These are phyloP conservation scores for Chelonia mydas DNA, from an alignment of 2,797 vertebrate species.

Conservation along the genomic window DNA sequence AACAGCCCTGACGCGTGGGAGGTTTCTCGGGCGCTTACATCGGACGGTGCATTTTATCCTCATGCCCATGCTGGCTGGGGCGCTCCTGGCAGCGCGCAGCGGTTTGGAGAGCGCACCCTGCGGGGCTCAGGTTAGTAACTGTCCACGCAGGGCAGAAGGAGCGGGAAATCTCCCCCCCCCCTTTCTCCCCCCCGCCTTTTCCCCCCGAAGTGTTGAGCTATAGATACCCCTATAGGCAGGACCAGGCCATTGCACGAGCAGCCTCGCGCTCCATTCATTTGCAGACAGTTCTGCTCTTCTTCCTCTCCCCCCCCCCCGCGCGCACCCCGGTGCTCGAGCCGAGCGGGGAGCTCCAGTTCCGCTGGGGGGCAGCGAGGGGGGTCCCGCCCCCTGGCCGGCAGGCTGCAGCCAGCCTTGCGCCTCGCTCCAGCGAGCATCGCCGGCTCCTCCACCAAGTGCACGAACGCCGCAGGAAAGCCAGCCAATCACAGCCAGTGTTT, in stretches of 20 bases:
- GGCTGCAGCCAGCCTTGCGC: background rate
- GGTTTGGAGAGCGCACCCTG: too few species aligned
- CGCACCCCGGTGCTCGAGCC: background rate
- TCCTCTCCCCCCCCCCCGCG: background rate
- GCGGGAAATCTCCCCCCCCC: background rate
- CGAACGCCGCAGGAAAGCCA: background rate
- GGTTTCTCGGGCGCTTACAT: background rate
- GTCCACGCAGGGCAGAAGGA: background rate
- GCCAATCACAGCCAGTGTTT: background rate
- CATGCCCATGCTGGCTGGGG: background rate
- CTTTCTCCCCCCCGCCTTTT: too few species aligned
- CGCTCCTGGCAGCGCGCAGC: background rate
- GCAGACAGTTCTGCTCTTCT: background rate
- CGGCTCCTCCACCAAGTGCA: background rate
- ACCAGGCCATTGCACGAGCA: background rate
- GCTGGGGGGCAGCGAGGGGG: too few species aligned
- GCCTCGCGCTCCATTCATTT: background rate
- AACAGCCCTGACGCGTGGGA: background rate
- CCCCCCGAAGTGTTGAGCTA: background rate
- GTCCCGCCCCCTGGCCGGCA: background rate
- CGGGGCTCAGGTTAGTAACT: background rate
- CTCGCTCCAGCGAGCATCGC: background rate
- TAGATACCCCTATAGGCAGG: background rate
- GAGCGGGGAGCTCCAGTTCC: background rate
- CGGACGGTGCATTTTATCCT: conserved; percentile 34